Base-by-base conservation (phyloP, 2,888 invertebrate species). In the Scaptomyza reducta region DNA sequence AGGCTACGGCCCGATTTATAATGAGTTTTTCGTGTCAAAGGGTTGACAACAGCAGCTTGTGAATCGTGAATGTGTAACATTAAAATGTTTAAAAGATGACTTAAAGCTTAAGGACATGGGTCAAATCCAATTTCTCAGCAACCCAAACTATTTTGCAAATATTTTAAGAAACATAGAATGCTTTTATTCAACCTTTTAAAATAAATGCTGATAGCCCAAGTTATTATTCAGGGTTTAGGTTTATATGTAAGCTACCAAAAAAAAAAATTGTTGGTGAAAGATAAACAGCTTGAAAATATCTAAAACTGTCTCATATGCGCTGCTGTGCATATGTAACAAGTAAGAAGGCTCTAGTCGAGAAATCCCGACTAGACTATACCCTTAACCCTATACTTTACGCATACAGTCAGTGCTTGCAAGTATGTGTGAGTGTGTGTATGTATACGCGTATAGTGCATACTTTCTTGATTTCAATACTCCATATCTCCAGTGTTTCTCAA, bases 1-100 rank as follows among this genome's bases (percentile, higher is more conserved):
- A 44, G 70, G 71, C 54, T 42, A 41, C 38, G 44, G 46, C 57
- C 18, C 44, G 63, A 51, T 42, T 59, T 71, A 62, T 80, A 80
- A 86, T 79, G 83, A 70, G 74, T 69, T 79, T 74, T 70, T 68
- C 77, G 57, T 79, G 86, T 86, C 74, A 83, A 40, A 50, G 67
- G 79, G 70, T 65, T 76, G 66, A 55, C 66, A 63, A 62, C 50
- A 61, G n/a, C 74, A 69, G 74, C 62, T 79, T 65, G 18, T 68
- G 49, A 57, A 46, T 55, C 31, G 51, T 27, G 51, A 22, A 64
- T 27, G 27, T 27, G 27, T 47, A 42, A 54, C 54, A 50, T 18
- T 57, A 46, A 25, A 33, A 29, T 6, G 46, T 42, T 40, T 33
- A 33, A 33, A 51, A 51, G 63, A 27, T 38, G 14, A 29, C 29